Percentiles rank a stretch among this genome's conserved stretches.
phyloP scores from a whole-genome alignment of 2,888 invertebrate species.

The Nomada fabriciana region DNA sequence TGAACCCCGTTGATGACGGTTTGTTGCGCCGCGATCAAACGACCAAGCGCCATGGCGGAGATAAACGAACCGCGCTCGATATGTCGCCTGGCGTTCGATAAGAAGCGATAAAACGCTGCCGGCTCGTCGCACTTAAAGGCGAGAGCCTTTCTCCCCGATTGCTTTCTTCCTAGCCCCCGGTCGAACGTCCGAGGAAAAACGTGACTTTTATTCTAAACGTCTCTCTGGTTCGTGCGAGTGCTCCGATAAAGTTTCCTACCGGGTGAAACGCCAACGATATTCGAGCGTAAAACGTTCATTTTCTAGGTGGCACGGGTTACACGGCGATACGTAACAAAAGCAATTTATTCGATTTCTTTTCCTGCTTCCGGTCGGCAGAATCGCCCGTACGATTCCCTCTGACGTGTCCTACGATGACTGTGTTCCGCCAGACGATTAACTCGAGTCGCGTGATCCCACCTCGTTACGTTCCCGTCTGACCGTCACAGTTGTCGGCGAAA shows the following conservation, averaged over 20 bases:
- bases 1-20: slow-evolving; percentile 67
- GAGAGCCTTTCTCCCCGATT: slow-evolving; percentile 21
- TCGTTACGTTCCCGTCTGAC: slow-evolving; percentile 49
- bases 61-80: slow-evolving; percentile 59
- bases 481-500: slow-evolving; percentile 43
- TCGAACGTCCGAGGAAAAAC: not conserved
- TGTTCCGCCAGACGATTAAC: slow-evolving; percentile 22
- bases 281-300: not conserved
- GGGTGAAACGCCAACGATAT: no score
- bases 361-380: not conserved
- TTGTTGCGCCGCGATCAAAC: slow-evolving; percentile 57
- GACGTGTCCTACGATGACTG: slow-evolving; percentile 16
- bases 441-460: slow-evolving; percentile 55
- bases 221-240: no score
- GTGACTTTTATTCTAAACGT: no score
- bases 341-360: slow-evolving; percentile 22
- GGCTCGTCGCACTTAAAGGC: slow-evolving; percentile 4
- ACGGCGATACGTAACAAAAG: slow-evolving; percentile 1
- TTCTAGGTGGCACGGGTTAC: not conserved
- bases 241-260: no score
- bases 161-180: slow-evolving; percentile 12
- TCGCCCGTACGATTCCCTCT: slow-evolving; percentile 1
- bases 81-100: slow-evolving; percentile 51
- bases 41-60: slow-evolving; percentile 66
- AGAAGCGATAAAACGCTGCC: slow-evolving; percentile 42